Evolutionary conservation across 2,113 vertebrate species (phyloP), one percentile per base, ranked within the genome.

Genomic region (Ceratotherium simum): DNA sequence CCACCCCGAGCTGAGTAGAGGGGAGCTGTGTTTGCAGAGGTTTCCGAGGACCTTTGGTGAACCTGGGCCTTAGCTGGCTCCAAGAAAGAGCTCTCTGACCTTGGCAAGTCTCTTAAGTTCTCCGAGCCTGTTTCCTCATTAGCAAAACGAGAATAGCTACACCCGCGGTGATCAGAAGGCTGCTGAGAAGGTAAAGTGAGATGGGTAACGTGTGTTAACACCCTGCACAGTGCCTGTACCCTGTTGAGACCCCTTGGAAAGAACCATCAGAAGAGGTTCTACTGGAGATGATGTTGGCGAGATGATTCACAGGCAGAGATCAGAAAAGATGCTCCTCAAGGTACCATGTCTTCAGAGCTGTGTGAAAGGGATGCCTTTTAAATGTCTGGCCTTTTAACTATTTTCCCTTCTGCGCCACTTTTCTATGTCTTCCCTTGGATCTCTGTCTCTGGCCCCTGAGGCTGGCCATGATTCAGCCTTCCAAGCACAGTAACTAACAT

Each of bases 171-270:
- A 62, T 54, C 58, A 1, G 36, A 72, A 87, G 69, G 75, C 56
- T 31, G 39, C 65, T 62, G 64, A 20, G 29, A n/a, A 48, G 91
- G 39, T 8, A 62, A 80, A 62, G 18, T 0, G 64, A 70, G 58
- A 3, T 3, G 2, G 25, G 18, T 12, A 25, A 14, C 0, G 1
- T 4, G 16, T 11, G 29, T 60, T 78, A 29, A 21, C 27, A 2
- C 18, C 6, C 33, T 56, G 54, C 23, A 21, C 17, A 1, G n/a
- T 25, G 39, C 39, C 7, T 1, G 82, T 31, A 2, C 8, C 2
- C 21, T 7, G n/a, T 1, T 8, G 65, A 51, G 46, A 12, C 51
- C 70, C 1, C 4, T 81, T 56, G 6, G 79, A 8, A 46, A 85
- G 67, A 60, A 65, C 31, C 16, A 3, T 5, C 31, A 11, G 58